A percentile compares a stretch with the other conserved stretches of the same genome.
phyloP scores from a whole-genome alignment of 2,113 vertebrate genomes.

The Notarius quadriscutis region DNA sequence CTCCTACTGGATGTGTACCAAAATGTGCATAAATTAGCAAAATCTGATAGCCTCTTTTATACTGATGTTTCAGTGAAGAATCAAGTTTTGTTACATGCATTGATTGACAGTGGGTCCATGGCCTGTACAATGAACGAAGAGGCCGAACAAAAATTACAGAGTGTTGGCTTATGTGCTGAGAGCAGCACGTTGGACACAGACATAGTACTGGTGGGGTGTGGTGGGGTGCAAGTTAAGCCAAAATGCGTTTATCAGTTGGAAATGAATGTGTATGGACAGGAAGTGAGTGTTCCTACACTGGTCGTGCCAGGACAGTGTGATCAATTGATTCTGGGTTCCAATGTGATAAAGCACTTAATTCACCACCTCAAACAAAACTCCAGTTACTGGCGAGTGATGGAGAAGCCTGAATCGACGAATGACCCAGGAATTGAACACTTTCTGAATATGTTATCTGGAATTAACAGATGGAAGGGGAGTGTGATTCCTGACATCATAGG shows the following conservation, averaged over 20 bases:
- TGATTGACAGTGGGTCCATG: conserved; percentile 12
- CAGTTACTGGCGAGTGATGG: neutral
- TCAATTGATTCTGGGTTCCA: conserved; percentile 31
- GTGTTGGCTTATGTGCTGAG: no score
- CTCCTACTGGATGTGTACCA: neutral
- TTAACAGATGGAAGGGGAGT: conserved; percentile 26
- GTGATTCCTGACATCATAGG: conserved; percentile 4
- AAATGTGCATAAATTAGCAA: neutral
- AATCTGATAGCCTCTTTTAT: neutral
- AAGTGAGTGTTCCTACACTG: conserved; percentile 28
- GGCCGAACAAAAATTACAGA: neutral
- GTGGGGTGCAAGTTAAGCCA: neutral
- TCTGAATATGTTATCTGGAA: conserved; percentile 11
- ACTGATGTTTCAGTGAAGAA: neutral
- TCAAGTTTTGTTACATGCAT: neutral
- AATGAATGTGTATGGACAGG: conserved; percentile 31
- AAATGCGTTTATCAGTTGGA: conserved; percentile 16
- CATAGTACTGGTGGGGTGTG: neutral
- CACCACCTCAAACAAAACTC: neutral
- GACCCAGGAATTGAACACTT: conserved; percentile 27
- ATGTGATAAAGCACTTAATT: neutral
- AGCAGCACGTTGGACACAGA: no score
- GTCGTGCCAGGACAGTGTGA: conserved; percentile 26
- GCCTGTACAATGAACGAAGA: conserved; percentile 15
- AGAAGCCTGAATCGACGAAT: neutral